Conservation (phyloP, 2,888 invertebrate genomes). For the Eumacrocentrus americanus region DNA sequence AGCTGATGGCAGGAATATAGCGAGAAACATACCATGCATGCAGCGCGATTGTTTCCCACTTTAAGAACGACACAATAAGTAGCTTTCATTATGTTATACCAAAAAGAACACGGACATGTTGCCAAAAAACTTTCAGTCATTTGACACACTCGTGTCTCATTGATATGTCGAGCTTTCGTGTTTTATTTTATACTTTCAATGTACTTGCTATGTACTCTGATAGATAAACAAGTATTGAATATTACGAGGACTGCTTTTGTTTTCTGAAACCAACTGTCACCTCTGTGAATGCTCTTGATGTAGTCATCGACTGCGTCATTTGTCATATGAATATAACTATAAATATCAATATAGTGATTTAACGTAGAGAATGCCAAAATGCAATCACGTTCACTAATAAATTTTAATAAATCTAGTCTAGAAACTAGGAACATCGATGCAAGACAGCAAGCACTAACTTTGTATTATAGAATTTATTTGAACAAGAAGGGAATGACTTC, state of each 20-base stretch:
- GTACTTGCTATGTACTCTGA: conserved; percentile 3
- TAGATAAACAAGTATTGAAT: conserved; percentile 4
- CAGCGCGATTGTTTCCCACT: conserved; percentile 21
- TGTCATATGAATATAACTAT: neutral
- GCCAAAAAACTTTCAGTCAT: conserved; percentile 22
- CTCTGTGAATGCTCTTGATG: neutral
- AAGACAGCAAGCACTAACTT: conserved; percentile 26
- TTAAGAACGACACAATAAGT: neutral
- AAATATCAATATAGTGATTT: conserved; percentile 1
- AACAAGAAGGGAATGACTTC: neutral
- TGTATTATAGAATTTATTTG: neutral
- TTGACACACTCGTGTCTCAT: neutral
- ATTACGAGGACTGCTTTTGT: conserved; percentile 25
- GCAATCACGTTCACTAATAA: conserved; percentile 8
- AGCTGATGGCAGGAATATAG: conserved; percentile 28
- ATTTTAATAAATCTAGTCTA: conserved; percentile 1
- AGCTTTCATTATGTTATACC: neutral
- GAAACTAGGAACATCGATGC: conserved; percentile 22
- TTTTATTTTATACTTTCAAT: neutral
- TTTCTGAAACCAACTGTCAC: neutral
- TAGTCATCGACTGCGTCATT: conserved; percentile 4
- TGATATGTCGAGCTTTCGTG: conserved; percentile 7
- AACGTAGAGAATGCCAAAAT: conserved; percentile 13
- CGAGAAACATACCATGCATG: conserved; percentile 35
- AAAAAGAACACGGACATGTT: conserved; percentile 15